Evolutionary conservation across 2,888 invertebrate species (phyloP), one percentile per base, ranked within the genome.

Genomic region (Brenthis ino): DNA sequence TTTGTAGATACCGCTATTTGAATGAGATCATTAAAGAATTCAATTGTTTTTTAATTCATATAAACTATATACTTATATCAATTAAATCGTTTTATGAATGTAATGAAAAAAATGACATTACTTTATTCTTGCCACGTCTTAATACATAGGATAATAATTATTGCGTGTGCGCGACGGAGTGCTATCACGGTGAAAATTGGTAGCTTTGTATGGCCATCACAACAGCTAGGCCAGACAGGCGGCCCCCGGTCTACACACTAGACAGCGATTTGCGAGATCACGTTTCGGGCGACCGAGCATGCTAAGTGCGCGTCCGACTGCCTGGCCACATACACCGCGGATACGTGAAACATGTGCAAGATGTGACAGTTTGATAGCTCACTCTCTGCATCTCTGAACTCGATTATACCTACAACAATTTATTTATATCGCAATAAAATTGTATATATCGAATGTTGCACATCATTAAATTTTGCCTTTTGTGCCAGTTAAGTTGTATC

Each of bases 201-300:
- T 84, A 80, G 85, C 81, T 83, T 84, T 85, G 85, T 82, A 82
- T 82, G 82, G 76, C 81, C 83, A 83, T 81, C 82, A 77, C 78
- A 78, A 77, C 74, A 75, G 80, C 82, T 83, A 82, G 80, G 79
- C 82, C 81, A 86, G 87, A 86, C 88, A 80, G 84, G 75, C 84
- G 80, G 87, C 85, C 84, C 83, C 83, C 83, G 84, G 80, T 80
- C 88, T 89, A 89, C 90, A 89, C 88, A 81, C 74, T 75, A 74
- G 76, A 83, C 75, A 72, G 77, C 85, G 85, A 83, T 85, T 85
- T 87, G 88, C 84, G 85, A 85, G 89, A 88, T 91, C 90, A 88
- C 88, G 90, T 91, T 91, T 88, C 91, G 87, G 85, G 82, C 85
- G 87, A 85, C 83, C 85, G 88, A 85, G 84, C 89, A 88, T 85